Evolutionary conservation across 2,797 vertebrate genomes (phyloP).

Genomic region (Lycodopsis pacificus): DNA sequence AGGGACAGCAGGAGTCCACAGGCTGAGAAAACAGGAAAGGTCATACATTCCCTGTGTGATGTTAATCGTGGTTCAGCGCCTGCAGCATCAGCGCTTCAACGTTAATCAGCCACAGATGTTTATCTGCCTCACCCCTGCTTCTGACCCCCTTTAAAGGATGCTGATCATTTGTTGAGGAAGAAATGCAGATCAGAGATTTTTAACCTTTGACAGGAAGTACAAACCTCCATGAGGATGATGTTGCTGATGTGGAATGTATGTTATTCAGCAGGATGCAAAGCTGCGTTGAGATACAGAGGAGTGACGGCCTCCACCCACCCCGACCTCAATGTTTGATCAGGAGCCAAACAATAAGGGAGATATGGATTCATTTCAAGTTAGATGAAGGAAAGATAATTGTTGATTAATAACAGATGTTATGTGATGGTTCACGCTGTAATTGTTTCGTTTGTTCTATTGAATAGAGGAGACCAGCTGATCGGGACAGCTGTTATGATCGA

Average conservation of each 20-base stretch:
- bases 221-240: neutral
- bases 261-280: neutral
- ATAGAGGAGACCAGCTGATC: neutral
- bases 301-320: neutral
- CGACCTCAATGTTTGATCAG: neutral
- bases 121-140: neutral
- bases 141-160: neutral
- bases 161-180: neutral
- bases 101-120: constrained; percentile 9
- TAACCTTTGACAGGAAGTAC: constrained; percentile 3
- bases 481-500: neutral
- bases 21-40: neutral
- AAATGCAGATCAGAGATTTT: constrained; percentile 8
- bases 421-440: neutral
- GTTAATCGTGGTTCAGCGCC: neutral
- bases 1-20: neutral
- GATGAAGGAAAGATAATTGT: neutral
- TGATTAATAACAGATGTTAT: neutral
- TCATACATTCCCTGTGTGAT: neutral
- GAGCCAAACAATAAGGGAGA: neutral
- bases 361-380: neutral
- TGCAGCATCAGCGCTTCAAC: neutral
- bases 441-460: neutral
- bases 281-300: neutral
- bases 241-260: neutral